Percentiles rank a stretch among this genome's conserved stretches.
These are phyloP conservation scores for Apostichopus japonicus DNA, from an alignment of 35 echinoderm and acorn worm genomes.

Conservation along the genomic window DNA sequence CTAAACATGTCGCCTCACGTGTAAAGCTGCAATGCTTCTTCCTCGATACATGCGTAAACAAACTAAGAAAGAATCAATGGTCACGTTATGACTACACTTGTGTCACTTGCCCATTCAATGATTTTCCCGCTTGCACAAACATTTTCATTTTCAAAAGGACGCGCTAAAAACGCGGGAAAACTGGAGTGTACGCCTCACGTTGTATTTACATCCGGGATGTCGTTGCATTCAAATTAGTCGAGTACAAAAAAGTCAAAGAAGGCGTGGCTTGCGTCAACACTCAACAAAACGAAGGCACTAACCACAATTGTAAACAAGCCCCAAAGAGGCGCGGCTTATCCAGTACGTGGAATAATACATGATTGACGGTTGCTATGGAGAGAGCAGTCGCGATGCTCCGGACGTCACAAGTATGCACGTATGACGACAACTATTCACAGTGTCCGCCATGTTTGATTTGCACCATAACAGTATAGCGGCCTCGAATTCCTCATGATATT, in stretches of 20 bases:
- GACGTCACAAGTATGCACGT: slow-evolving; percentile 60
- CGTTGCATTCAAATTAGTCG: slow-evolving; percentile 25
- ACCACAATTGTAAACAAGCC: background rate
- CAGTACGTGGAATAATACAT: background rate
- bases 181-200: background rate
- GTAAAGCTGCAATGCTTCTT: too few species aligned
- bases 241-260: background rate
- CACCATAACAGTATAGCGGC: slow-evolving; percentile 53
- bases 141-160: slow-evolving; percentile 39
- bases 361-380: slow-evolving; percentile 46
- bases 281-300: too few species aligned
- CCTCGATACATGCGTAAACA: too few species aligned
- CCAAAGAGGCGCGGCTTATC: slow-evolving; percentile 10
- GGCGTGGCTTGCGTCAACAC: too few species aligned
- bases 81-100: too few species aligned
- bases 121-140: slow-evolving; percentile 24
- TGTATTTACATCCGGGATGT: slow-evolving; percentile 41
- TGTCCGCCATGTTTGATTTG: slow-evolving; percentile 58
- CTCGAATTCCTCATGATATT: slow-evolving; percentile 42
- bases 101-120: slow-evolving; percentile 9
- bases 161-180: slow-evolving; percentile 57
- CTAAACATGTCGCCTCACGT: too few species aligned
- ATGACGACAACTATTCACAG: slow-evolving; percentile 51
- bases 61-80: too few species aligned
- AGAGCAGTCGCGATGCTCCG: background rate